Evolutionary conservation across 2,888 invertebrate genomes (phyloP), one percentile per base, ranked within the genome.

Genomic region (Antitype chi): DNA sequence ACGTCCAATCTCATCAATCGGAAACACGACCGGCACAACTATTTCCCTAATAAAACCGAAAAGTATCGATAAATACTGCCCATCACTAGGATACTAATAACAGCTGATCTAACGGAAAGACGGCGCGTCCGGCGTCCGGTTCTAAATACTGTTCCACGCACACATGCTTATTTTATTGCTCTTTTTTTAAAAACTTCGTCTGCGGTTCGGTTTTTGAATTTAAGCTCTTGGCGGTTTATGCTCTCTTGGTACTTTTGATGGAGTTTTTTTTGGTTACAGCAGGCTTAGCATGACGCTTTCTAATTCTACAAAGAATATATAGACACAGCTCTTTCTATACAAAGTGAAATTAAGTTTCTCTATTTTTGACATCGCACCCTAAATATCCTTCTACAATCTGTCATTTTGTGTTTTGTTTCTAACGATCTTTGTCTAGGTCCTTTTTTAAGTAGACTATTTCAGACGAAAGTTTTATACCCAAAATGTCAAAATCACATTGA

Each of bases 91-190:
- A 47, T 71, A 72, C 77, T 87, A 87, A 81, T 80, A 87, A 85
- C 88, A 88, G 87, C 83, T 83, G 87, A 81, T 87, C 80, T 85
- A 88, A 88, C 85, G 87, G 88, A 87, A 87, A 87, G 72, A 28
- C 78, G 77, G 38, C 57, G 76, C 82, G 82, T 87, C 82, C 85
- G 66, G 64, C 82, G 82, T 88, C 87, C 88, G 85, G 88, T 88
- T 80, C 67, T 66, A 80, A 64, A 83, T 85, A 70, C 57, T 43
- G 70, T 72, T 80, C 13, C 72, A 83, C 76, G 64, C 86, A 79
- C 69, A 86, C 72, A 71, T 85, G 78, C 4, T 11, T 38, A 49
- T 57, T 60, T 85, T 74, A 78, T 70, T 85, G 32, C 32, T 74
- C 20, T 68, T 69, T 69, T 71, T 70, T 59, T 49, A 6, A 25